phyloP scores from a whole-genome alignment of 1,140 invertebrate species.

The Macrotrachela quadricornifera region DNA sequence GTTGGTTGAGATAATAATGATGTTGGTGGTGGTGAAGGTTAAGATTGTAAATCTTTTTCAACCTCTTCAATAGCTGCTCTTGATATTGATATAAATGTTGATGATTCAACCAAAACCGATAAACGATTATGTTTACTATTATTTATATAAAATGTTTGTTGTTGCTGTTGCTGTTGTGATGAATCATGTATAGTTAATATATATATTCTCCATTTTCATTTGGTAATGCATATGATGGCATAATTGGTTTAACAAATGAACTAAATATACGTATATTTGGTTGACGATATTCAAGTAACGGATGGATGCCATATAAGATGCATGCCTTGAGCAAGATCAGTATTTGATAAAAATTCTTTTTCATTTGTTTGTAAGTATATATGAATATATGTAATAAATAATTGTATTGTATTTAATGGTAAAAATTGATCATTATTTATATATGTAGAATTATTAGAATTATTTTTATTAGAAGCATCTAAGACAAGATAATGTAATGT shows the following conservation, averaged over 20 bases:
- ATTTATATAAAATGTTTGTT: too few relatives aligned
- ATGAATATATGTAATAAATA: slow-evolving; percentile 53
- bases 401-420: slow-evolving; percentile 62
- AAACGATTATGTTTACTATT: too few relatives aligned
- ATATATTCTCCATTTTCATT: slow-evolving; percentile 13
- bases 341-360: slow-evolving; percentile 66
- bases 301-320: slow-evolving; percentile 72
- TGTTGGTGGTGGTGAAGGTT: too few relatives aligned
- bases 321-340: slow-evolving; percentile 85
- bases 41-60: too few relatives aligned
- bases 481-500: slow-evolving; percentile 93
- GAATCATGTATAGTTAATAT: too few relatives aligned
- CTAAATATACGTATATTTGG: slow-evolving; percentile 80
- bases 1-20: too few relatives aligned
- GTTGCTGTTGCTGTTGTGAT: too few relatives aligned
- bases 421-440: slow-evolving; percentile 38
- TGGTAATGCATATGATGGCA: background rate
- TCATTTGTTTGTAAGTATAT: slow-evolving; percentile 59
- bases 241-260: slow-evolving; percentile 54
- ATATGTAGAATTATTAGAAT: too few relatives aligned
- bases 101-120: too few relatives aligned
- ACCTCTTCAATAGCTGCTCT: too few relatives aligned
- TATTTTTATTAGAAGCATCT: slow-evolving; percentile 85
- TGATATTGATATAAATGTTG: too few relatives aligned
- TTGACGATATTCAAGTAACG: slow-evolving; percentile 71